Conservation (phyloP, 2,113 vertebrate genomes). For the Heterotilapia buettikoferi region DNA sequence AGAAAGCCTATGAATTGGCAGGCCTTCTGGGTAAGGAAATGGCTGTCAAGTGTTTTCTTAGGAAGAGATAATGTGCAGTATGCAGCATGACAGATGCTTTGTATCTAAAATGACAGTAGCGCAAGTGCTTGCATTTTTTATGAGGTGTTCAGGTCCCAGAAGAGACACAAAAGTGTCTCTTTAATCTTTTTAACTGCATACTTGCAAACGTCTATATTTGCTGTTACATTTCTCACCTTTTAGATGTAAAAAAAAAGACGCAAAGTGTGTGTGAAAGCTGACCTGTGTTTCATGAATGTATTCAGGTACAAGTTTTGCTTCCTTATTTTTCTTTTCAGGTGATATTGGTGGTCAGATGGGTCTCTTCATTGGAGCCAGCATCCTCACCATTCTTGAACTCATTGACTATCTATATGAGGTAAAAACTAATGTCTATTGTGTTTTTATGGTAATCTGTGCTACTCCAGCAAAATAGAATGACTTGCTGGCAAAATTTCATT, state of each 20-base stretch:
- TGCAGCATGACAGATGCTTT: constrained; percentile 15
- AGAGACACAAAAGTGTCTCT: constrained; percentile 7
- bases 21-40: constrained; percentile 87
- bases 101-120: constrained; percentile 21
- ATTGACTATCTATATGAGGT: constrained; percentile 98
- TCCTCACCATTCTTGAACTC: constrained; percentile 93
- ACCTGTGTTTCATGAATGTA: neutral
- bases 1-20: constrained; percentile 96
- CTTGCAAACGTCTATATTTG: neutral
- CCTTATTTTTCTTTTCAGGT: constrained; percentile 64
- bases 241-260: neutral
- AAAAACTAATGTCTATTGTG: neutral
- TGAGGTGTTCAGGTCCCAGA: neutral
- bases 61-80: neutral
- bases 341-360: constrained; percentile 99
- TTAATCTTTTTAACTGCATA: neutral
- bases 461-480: neutral
- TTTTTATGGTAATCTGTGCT: neutral
- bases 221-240: neutral
- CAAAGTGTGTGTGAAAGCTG: neutral
- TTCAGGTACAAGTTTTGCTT: neutral
- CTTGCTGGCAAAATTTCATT: neutral
- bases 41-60: constrained; percentile 1
- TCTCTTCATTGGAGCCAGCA: constrained; percentile 95
- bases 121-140: constrained; percentile 6